Conservation (phyloP, 2,797 vertebrate species). For the Chromis chromis region DNA sequence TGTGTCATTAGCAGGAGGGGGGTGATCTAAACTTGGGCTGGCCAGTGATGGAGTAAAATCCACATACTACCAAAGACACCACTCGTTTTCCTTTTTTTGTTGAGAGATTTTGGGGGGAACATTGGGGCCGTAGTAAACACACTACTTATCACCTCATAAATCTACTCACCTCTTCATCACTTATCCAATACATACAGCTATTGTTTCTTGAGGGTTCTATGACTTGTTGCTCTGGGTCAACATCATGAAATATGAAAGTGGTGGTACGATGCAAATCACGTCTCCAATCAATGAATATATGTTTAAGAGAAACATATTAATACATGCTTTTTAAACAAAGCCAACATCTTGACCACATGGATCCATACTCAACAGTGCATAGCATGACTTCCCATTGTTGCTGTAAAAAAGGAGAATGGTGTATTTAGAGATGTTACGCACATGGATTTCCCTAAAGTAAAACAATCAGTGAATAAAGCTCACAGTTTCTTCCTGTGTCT, state of each 20-base stretch:
- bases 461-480: constrained; percentile 73
- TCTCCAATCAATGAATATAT: too few species aligned
- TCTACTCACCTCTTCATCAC: constrained; percentile 52
- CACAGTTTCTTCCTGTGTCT: constrained; percentile 67
- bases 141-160: constrained; percentile 78
- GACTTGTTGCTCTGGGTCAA: neutral
- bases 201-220: constrained; percentile 37
- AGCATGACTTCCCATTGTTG: constrained; percentile 20
- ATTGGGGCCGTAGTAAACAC: constrained; percentile 47
- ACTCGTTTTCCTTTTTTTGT: constrained; percentile 69
- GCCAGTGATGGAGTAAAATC: constrained; percentile 67
- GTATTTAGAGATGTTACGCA: constrained; percentile 60
- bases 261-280: neutral
- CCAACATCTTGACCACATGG: constrained; percentile 9
- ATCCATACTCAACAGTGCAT: constrained; percentile 14
- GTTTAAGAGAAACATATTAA: neutral
- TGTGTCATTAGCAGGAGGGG: constrained; percentile 81
- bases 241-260: neutral
- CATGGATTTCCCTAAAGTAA: constrained; percentile 66
- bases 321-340: neutral
- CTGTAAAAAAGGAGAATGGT: constrained; percentile 47
- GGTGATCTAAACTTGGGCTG: constrained; percentile 77
- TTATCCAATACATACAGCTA: constrained; percentile 32
- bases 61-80: constrained; percentile 71
- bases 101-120: constrained; percentile 47